Conservation (phyloP, 2,797 vertebrate species). For the Apogon hyalosoma region DNA sequence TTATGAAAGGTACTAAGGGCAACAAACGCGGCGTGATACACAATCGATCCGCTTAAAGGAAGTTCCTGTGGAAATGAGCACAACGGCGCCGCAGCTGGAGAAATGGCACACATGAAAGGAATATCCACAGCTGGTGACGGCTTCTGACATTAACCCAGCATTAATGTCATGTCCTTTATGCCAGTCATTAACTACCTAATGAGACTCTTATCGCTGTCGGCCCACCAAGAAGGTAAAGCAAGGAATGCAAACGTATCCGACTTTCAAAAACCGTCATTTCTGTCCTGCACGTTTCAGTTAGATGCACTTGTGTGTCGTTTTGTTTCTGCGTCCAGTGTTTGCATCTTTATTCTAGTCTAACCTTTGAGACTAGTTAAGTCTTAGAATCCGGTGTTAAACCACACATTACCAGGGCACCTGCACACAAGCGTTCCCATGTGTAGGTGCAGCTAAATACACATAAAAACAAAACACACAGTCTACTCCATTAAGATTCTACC, state of each 20-base stretch:
- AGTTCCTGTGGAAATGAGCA: slow-evolving; percentile 62
- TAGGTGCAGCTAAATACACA: slow-evolving; percentile 45
- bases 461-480: slow-evolving; percentile 30
- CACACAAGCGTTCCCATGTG: slow-evolving; percentile 1
- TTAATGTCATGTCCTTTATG: slow-evolving; percentile 81
- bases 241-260: neutral
- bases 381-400: slow-evolving; percentile 26
- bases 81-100: slow-evolving; percentile 55
- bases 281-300: neutral
- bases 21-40: slow-evolving; percentile 43
- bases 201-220: slow-evolving; percentile 65
- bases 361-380: slow-evolving; percentile 39
- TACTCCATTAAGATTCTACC: slow-evolving; percentile 73
- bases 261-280: slow-evolving; percentile 6
- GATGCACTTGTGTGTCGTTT: neutral
- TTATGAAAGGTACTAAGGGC: slow-evolving; percentile 36
- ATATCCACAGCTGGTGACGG: slow-evolving; percentile 67
- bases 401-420: slow-evolving; percentile 7
- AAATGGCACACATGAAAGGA: slow-evolving; percentile 76
- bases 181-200: slow-evolving; percentile 75
- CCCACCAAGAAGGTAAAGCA: slow-evolving; percentile 32
- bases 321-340: neutral
- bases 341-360: slow-evolving; percentile 33
- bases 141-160: slow-evolving; percentile 75
- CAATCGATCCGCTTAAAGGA: slow-evolving; percentile 56